Evolutionary conservation across 2,113 vertebrate species (phyloP), one percentile per base, ranked within the genome.

Genomic region (Takifugu flavidus): DNA sequence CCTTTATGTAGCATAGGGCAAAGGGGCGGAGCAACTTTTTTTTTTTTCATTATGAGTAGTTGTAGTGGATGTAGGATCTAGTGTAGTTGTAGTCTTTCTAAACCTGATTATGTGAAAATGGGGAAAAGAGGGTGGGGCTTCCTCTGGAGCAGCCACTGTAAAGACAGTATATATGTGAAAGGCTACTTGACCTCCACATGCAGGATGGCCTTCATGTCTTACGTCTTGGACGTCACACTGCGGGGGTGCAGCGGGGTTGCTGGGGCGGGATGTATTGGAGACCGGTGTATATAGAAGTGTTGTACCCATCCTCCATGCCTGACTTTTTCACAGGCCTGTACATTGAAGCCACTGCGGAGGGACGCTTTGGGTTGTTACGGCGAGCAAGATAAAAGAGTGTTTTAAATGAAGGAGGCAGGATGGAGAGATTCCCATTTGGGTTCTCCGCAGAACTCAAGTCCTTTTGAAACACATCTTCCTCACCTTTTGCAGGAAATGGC

Each of bases 1-100:
- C 60, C 78, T 61, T 66, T 56, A 86, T 85, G 86, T 87, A 87
- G 83, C 87, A 84, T 78, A 77, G 70, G 74, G 74, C 76, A 76
- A 64, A 63, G 67, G 84, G 84, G 74, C 57, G 34, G 64, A 52
- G 74, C 25, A 13, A 27, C 69, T 73, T 5, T 5, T 47, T 47
- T 12, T 2, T 15, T 5, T 47, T n/a, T 47, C 13, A 6, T 29
- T 53, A 72, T 58, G 53, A 67, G 60, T 72, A 57, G 56, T 72
- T 55, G 56, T 82, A 78, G 79, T 82, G 72, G 73, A 76, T 44
- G 54, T 85, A 82, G 78, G 59, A 61, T 69, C 39, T 79, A 71
- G 72, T 80, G 74, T 80, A 76, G 72, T 72, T 31, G 67, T 87
- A 68, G 77, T 84, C 26, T 80, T 80, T 86, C 77, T 15, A 44